Evolutionary conservation across 2,113 vertebrate genomes (phyloP), one percentile per base, ranked within the genome.

Genomic region (Pachypanchax playfairii): DNA sequence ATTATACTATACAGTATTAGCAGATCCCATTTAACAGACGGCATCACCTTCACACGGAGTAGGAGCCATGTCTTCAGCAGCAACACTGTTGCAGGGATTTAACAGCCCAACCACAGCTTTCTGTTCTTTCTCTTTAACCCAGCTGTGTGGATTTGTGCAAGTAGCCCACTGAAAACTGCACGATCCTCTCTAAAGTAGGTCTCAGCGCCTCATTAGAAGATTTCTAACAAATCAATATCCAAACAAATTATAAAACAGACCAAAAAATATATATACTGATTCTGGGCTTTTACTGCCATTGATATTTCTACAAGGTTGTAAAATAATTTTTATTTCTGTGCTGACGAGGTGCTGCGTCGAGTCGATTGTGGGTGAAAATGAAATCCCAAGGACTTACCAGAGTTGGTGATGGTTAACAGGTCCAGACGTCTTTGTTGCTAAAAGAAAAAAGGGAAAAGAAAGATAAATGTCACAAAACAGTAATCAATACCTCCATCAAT

Each of bases 381-480:
- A 53, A 48, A 62, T 49, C 4, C 15, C 14, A 57, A 43, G 49
- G 63, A 95, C 97, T 94, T 88, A 99, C 97, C 92, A 0, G 93
- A 91, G 90, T 91, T 98, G 91, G 95, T 97, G 90, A 98, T 97
- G 52, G 97, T 99, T 87, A 99, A 87, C 67, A 99, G 95, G 87
- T 99, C 96, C 58, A 99, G 93, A 44, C 84, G 93, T 33, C 96
- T 91, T 82, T 98, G 96, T 94, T 99, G 96, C 97, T 99, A 91
- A n/a, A 94, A 94, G 74, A 92, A 90, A 93, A 35, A 90, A 67
- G 69, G 84, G 66, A 93, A 61, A 60, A 35, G 31, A 42, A 29
- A 65, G 21, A 73, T 15, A 53, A 42, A 58, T 55, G 20, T 33
- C 25, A 41, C 39, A 6, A 58, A 57, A 69, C 26, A 6, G 28